Evolutionary conservation across 2,113 vertebrate species (phyloP), one percentile per base, ranked within the genome.

Genomic region (Carassius auratus): DNA sequence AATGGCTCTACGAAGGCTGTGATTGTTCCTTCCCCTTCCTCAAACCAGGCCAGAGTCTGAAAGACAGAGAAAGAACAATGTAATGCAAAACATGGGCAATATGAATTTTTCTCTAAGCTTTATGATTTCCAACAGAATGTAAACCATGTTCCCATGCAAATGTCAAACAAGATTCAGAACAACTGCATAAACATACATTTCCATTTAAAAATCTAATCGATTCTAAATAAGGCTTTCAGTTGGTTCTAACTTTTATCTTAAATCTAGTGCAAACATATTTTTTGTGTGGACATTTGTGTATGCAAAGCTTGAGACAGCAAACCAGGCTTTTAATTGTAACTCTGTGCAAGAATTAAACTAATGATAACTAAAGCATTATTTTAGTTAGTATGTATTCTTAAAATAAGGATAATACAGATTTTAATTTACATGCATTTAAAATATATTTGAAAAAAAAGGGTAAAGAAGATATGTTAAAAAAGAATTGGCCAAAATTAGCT

Each of bases 1-100:
- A 96, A 95, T 69, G 95, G 95, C 79, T 96, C 95, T 12, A 96
- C 95, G 62, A 96, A 96, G 36, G 95, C 95, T 71, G 95, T 96
- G 88, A 96, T 94, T 10, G 95, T 96, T 21, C 94, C 94, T 73
- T 94, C 93, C 0, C 95, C 95, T 87, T 96, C 95, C 89, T 96
- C 95, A 36, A 95, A 95, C 95, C 95, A 96, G 13, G 95, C 95
- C 90, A 96, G 89, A 7, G 93, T 92, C 95, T 96, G 33, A 50
- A 38, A 83, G 0, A 61, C 17, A 61, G 5, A 61, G 21, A 81
- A 19, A 14, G 23, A 48, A 5, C 3, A 59, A 38, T 33, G 50
- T 42, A 6, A 50, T 21, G 5, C 12, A 81, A 52, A 68, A 69
- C 9, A 30, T 48, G n/a, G 4, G 8, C 61, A 66, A 14, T 19